Evolutionary conservation across 2,888 invertebrate genomes (phyloP).

Genomic region (Ormyrus nitidulus): DNA sequence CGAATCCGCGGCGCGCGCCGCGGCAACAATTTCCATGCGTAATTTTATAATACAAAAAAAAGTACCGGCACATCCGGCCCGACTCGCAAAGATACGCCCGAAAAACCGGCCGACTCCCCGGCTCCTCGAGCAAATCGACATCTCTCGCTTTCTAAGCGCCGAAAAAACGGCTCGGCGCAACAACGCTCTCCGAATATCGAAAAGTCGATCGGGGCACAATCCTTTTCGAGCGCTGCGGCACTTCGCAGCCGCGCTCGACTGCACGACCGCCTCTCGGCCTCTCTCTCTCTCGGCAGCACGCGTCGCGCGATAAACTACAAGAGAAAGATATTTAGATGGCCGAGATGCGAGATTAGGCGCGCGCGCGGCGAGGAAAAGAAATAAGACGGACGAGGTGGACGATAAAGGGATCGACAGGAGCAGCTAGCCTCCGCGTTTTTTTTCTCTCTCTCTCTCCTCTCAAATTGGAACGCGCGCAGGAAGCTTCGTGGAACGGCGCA

Average conservation of each 20-base stretch:
- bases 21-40: too few relatives aligned
- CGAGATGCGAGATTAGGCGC: slow-evolving; percentile 39
- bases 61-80: too few relatives aligned
- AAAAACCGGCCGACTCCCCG: too few relatives aligned
- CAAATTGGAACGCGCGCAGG: slow-evolving; percentile 17
- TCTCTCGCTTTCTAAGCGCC: too few relatives aligned
- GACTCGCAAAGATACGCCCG: not conserved
- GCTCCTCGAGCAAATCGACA: too few relatives aligned
- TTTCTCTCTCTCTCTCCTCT: not conserved
- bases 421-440: not conserved
- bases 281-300: not conserved
- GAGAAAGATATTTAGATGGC: slow-evolving; percentile 50
- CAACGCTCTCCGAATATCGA: too few relatives aligned
- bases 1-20: not conserved
- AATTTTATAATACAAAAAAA: too few relatives aligned
- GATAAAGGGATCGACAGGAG: slow-evolving; percentile 38
- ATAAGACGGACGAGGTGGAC: not conserved
- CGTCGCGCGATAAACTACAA: not conserved
- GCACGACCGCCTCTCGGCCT: too few relatives aligned
- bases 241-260: too few relatives aligned
- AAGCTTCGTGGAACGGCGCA: slow-evolving; percentile 26
- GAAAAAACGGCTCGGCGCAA: too few relatives aligned
- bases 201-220: too few relatives aligned
- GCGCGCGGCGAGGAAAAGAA: not conserved
- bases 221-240: too few relatives aligned